Conservation (phyloP, 2,113 vertebrate species). For the Leptodactylus fuscus region DNA sequence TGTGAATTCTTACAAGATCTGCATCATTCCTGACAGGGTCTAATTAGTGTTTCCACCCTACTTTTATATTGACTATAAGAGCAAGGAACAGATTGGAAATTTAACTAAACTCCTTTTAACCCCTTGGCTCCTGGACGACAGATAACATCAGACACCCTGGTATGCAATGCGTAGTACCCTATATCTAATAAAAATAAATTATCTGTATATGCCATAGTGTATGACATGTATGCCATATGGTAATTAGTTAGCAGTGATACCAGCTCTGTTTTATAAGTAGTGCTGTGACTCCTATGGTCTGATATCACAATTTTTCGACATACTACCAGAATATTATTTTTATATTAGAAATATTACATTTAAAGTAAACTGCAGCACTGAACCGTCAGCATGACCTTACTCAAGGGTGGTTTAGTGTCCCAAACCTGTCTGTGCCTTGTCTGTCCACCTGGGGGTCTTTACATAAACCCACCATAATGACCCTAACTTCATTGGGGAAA, state of each 20-base stretch:
- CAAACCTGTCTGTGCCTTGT: no score
- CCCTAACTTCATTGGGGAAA: no score
- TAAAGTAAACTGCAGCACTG: no score
- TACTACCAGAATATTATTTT: neutral
- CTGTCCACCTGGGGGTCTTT: no score
- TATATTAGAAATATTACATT: neutral
- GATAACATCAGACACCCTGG: neutral
- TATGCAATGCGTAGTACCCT: neutral
- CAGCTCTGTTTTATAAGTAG: neutral
- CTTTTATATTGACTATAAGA: conserved; percentile 70
- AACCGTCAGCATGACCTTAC: no score
- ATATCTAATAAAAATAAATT: neutral
- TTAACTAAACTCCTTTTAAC: conserved; percentile 74
- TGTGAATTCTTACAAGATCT: conserved; percentile 72
- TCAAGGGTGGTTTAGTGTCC: no score
- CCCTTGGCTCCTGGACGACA: neutral
- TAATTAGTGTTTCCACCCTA: conserved; percentile 78
- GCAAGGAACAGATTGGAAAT: conserved; percentile 69
- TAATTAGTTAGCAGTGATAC: neutral
- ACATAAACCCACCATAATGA: no score
- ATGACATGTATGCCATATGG: neutral
- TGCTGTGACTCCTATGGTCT: neutral
- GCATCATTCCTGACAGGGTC: conserved; percentile 76
- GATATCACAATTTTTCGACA: neutral
- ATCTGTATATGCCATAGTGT: neutral